A percentile compares a stretch with the other conserved stretches of the same genome.
These are phyloP conservation scores for Quadriops clusia DNA, from an alignment of 2,888 invertebrate species.

Conservation along the genomic window DNA sequence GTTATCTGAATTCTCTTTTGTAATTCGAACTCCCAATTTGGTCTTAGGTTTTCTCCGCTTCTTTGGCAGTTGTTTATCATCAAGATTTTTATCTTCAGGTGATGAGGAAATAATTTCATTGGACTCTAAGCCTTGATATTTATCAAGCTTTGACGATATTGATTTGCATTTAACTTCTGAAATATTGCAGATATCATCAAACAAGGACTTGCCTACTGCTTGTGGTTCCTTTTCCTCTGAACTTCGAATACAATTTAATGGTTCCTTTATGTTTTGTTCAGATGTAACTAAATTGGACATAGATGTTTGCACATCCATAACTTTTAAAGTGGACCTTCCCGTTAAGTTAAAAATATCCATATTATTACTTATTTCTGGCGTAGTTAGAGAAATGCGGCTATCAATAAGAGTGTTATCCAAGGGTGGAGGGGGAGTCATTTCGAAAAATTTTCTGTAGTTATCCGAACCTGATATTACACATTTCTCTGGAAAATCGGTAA, in stretches of 20 bases:
- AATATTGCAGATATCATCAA: no score
- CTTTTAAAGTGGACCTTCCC: no score
- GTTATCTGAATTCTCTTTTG: conserved; percentile 16
- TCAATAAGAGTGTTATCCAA: conserved; percentile 8
- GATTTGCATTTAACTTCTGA: background rate
- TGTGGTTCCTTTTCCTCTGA: no score
- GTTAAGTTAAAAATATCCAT: no score
- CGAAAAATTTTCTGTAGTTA: conserved; percentile 7
- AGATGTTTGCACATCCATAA: no score
- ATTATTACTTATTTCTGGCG: conserved; percentile 1
- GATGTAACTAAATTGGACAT: background rate
- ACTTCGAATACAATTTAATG: no score
- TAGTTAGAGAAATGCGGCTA: conserved; percentile 6
- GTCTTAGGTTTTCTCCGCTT: conserved; percentile 32
- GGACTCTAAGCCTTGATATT: conserved; percentile 15
- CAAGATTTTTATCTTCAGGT: conserved; percentile 13
- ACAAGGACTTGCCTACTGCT: no score
- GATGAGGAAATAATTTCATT: conserved; percentile 17
- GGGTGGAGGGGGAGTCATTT: conserved; percentile 8
- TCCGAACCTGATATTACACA: conserved; percentile 8
- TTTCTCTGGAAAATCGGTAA: conserved; percentile 9
- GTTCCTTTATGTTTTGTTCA: no score
- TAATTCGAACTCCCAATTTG: conserved; percentile 33
- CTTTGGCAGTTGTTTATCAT: conserved; percentile 16
- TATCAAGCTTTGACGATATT: conserved; percentile 8